Conservation (phyloP, 2,113 vertebrate species). For the Laterallus jamaicensis region DNA sequence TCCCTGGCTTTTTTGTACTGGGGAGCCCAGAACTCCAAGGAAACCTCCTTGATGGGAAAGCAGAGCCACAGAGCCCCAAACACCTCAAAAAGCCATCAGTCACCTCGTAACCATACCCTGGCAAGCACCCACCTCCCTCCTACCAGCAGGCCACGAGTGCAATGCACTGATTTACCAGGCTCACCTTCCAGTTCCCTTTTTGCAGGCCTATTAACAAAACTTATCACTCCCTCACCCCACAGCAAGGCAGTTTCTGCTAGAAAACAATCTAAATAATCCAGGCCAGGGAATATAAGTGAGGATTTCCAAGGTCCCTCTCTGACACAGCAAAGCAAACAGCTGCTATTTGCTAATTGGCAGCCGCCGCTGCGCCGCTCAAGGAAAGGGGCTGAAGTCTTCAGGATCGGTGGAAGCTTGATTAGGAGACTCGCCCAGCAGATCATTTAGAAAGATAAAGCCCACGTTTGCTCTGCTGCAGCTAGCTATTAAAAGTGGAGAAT, state of each 20-base stretch:
- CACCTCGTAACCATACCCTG: rapidly evolving
- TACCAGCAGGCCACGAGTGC: not conserved
- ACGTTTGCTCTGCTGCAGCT: not conserved
- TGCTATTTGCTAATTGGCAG: not conserved
- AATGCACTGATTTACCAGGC: not conserved
- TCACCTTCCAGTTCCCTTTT: not conserved
- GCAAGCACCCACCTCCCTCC: not conserved
- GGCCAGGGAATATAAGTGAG: rapidly evolving
- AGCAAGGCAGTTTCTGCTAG: not conserved
- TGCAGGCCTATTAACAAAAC: not conserved
- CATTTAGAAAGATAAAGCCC: constrained; percentile 31
- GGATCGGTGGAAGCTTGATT: not conserved
- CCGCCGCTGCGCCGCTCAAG: not conserved
- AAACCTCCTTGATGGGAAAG: not conserved
- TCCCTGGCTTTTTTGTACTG: too few relatives aligned
- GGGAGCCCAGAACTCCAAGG: not conserved
- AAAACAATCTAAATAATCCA: not conserved
- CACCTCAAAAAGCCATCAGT: rapidly evolving
- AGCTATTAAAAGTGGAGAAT: constrained; percentile 42
- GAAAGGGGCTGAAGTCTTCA: not conserved
- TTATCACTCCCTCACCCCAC: not conserved
- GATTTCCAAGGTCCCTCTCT: not conserved
- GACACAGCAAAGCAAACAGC: not conserved
- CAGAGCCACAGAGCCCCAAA: not conserved
- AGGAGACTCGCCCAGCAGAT: not conserved